Evolutionary conservation across 2,797 vertebrate species (phyloP).

Genomic region (Buceros bicornis): DNA sequence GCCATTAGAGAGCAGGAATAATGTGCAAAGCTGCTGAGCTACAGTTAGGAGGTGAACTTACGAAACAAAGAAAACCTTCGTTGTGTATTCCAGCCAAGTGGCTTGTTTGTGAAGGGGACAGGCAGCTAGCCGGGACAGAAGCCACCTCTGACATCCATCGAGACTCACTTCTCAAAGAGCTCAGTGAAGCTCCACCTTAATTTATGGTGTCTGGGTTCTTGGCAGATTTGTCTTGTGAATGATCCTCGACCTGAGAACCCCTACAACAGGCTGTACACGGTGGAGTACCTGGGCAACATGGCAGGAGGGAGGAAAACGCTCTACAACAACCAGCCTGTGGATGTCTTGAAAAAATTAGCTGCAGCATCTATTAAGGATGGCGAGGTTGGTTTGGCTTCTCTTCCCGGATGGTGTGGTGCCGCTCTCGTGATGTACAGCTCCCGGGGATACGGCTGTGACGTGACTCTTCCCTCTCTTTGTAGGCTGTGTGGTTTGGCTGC

Average conservation of each 20-base stretch:
- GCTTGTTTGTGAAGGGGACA: not conserved
- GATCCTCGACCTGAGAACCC: conserved; percentile 94
- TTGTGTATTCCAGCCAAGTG: not conserved
- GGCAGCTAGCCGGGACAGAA: not conserved
- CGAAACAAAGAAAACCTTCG: not conserved
- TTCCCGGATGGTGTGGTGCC: accelerated
- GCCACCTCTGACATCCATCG: not conserved
- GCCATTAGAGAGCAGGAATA: not conserved
- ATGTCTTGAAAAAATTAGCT: conserved; percentile 90
- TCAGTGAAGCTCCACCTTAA: not conserved
- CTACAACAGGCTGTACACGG: conserved; percentile 91
- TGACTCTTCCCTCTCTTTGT: conserved; percentile 20
- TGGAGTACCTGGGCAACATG: conserved; percentile 96
- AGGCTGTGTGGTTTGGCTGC: conserved; percentile 99
- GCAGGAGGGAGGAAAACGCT: conserved; percentile 88
- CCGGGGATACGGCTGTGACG: not conserved
- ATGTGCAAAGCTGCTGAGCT: not conserved
- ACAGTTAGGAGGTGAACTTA: not conserved
- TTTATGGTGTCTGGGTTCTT: not conserved
- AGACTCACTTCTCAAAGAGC: not conserved
- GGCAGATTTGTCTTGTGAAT: conserved; percentile 94
- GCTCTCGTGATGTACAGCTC: not conserved
- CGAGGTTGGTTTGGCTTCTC: conserved; percentile 84
- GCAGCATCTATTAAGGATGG: conserved; percentile 94
- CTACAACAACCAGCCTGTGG: conserved; percentile 95